A percentile compares a stretch with the other conserved stretches of the same genome.
Conservation (phyloP, 2,797 vertebrate genomes). For the Sebastes nivosus region DNA sequence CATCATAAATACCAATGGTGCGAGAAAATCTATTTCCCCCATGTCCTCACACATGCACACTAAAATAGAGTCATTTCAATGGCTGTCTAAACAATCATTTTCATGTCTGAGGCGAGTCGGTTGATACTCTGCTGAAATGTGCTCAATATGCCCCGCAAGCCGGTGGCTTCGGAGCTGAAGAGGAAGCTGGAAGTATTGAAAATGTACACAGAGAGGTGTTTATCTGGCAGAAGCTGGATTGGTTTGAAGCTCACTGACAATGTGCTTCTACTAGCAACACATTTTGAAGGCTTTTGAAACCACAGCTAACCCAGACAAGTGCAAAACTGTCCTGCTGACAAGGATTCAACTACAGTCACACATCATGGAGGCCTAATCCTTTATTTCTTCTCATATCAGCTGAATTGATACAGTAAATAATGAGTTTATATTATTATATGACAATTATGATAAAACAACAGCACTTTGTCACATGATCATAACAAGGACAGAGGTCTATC, state of each 20-base stretch:
- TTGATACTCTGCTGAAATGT: conserved; percentile 31
- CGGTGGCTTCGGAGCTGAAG: conserved; percentile 6
- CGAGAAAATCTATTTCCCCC: conserved; percentile 64
- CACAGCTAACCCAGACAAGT: not conserved
- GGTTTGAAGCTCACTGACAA: not conserved
- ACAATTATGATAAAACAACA: too few species aligned
- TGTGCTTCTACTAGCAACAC: not conserved
- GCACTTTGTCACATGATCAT: too few species aligned
- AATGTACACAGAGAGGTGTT: conserved; percentile 21
- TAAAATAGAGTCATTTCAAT: conserved; percentile 59
- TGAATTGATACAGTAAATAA: not conserved
- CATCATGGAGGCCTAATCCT: not conserved
- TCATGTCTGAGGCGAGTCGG: conserved; percentile 36
- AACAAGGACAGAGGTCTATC: too few species aligned
- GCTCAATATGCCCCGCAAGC: not conserved
- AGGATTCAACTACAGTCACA: not conserved
- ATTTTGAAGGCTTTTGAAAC: not conserved
- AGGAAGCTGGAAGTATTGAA: not conserved
- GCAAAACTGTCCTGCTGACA: not conserved
- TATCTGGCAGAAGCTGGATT: not conserved
- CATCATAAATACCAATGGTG: conserved; percentile 61
- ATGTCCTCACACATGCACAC: conserved; percentile 47
- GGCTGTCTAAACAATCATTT: conserved; percentile 44
- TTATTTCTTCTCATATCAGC: not conserved
- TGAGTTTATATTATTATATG: too few species aligned